Base-by-base conservation (phyloP, 2,888 invertebrate species). In the Macrophya annulata region DNA sequence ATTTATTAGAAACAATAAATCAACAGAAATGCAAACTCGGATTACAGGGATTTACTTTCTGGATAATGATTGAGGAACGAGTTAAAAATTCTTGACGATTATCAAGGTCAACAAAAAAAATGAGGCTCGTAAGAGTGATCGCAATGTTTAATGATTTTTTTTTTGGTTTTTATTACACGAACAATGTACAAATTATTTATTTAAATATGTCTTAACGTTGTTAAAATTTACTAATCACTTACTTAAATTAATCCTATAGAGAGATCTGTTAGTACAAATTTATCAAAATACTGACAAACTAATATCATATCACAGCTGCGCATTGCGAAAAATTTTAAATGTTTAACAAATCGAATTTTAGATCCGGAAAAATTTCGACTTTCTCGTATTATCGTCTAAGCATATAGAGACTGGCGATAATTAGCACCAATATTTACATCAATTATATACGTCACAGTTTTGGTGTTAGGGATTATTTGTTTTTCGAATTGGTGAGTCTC, bases 361-460 rank as follows among this genome's bases (percentile, higher is more conserved):
- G 15, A 31, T 68, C 31, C 25, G 68, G 31, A 25, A 17, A 37
- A 68, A 68, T 5, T 15, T 25, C 5, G 3, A 68, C 68, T 68
- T 68, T 68, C 68, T 68, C 68, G 68, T 6, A 68, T 37, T 68
- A 37, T 2, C 17, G 68, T 37, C 17, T 37, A 17, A 17, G 37
- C 55, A n/a, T 55, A 55, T 31, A 31, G 55, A 2, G 25, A 21
- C 25, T 31, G 37, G n/a, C 71, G 37, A 68, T 37, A 15, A 68
- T 68, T 68, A 37, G 37, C 68, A 71, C 25, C 62, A 21, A 12
- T 62, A 62, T 21, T 68, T 17, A 68, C 68, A 37, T 68, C 25
- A 15, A 68, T n/a, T n/a, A n/a, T n/a, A 68, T 37, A 31, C 68
- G 8, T 68, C 31, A 25, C 25, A 71, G 71, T 40, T n/a, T 71